phyloP scores from a whole-genome alignment of 1,140 invertebrate species.

The Littorina saxatilis region DNA sequence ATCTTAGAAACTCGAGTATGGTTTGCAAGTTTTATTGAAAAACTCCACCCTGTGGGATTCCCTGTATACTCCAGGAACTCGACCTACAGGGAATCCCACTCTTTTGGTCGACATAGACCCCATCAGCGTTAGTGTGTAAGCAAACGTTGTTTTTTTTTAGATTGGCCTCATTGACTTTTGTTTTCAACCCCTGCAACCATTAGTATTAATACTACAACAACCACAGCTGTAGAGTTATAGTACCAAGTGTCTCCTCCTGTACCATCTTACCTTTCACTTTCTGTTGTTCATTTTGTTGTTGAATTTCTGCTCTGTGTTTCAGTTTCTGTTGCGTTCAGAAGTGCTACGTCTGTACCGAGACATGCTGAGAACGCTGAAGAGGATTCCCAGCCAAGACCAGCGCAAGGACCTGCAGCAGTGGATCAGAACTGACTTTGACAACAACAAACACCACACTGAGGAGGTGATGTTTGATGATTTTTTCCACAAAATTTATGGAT shows the following conservation, averaged over 20 bases:
- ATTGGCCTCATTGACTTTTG: neutral
- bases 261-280: neutral
- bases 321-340: constrained; percentile 87
- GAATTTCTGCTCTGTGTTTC: neutral
- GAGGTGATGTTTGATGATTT: constrained; percentile 44
- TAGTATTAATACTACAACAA: neutral
- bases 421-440: constrained; percentile 83
- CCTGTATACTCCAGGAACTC: no score
- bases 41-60: no score
- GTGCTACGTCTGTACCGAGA: constrained; percentile 86
- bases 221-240: no score
- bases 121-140: no score
- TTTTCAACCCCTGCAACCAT: neutral
- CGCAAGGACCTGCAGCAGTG: constrained; percentile 82
- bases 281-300: neutral
- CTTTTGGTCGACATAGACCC: no score
- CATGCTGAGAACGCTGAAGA: constrained; percentile 82
- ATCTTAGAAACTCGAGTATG: no score
- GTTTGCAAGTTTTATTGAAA: no score
- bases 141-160: neutral
- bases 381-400: constrained; percentile 82
- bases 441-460: constrained; percentile 60
- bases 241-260: neutral
- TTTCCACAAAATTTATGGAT: no score
- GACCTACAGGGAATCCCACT: no score